Base-by-base conservation (phyloP, 2,888 invertebrate species). In the Lysandra coridon region DNA sequence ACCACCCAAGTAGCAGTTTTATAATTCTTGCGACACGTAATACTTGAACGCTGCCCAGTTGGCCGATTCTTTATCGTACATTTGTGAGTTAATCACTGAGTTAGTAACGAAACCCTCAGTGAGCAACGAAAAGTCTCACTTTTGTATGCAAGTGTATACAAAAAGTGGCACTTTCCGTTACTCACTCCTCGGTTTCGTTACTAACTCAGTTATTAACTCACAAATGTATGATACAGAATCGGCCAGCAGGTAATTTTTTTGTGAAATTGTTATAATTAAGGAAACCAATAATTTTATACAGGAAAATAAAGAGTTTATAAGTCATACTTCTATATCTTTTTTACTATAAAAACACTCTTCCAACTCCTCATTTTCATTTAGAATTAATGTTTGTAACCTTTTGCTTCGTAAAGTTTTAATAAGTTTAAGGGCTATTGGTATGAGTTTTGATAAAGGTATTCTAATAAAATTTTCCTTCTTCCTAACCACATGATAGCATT, bases 331-430 rank as follows among this genome's bases (percentile, higher is more conserved):
- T 40, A 53, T 75, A 73, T 78, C 44, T 80, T 80, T 81, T 62
- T 82, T 75, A 73, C 83, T 79, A 78, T 88, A 84, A 57, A 78
- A 82, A 40, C 87, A 82, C 23, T 80, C 69, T 85, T 87, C 84
- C 78, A 92, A 83, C 40, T 85, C 82, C 14, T 88, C 86, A 62
- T 89, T 80, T 80, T 87, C 80, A 85, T 90, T 87, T 2, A 91
- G 81, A 73, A 78, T 80, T 78, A 92, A 84, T 14, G 87, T 90
- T 85, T 84, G 89, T 62, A 92, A 83, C 73, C 91, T 86, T 80
- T 85, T 88, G 82, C 88, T 88, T 14, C 78, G 83, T 60, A 64
- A 80, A 40, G n/a, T 73, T 12, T 80, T 80, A 79, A 84, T 83
- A 17, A 84, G 82, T 79, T 79, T 83, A 17, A 90, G 83, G 30